These are phyloP conservation scores for Polydrusus cervinus DNA, from an alignment of 2,888 invertebrate genomes.

Conservation along the genomic window DNA sequence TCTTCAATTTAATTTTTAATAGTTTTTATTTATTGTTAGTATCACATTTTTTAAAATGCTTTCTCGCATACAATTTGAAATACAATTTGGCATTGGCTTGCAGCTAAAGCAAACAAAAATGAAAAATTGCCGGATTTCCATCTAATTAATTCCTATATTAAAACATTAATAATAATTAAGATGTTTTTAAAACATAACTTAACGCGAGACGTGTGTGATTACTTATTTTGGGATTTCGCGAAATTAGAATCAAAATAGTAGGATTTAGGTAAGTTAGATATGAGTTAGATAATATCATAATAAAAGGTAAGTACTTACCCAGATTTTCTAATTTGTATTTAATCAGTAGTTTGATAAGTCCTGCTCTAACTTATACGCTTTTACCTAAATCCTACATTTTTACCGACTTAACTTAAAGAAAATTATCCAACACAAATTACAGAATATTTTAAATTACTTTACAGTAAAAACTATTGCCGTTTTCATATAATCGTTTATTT, in stretches of 20 bases:
- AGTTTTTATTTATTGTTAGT: too few species aligned
- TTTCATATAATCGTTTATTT: too few species aligned
- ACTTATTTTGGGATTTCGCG: slow-evolving; percentile 2
- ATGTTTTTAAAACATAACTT: not conserved
- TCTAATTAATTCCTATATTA: slow-evolving; percentile 6
- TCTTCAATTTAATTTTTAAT: too few species aligned
- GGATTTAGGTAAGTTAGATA: slow-evolving; percentile 33
- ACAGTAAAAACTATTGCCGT: too few species aligned
- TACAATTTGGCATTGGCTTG: not conserved
- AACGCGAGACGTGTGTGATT: slow-evolving; percentile 1
- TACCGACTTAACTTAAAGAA: not conserved
- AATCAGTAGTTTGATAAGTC: not conserved
- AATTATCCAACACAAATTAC: too few species aligned
- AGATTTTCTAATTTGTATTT: slow-evolving; percentile 1
- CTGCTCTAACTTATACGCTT: slow-evolving; percentile 19
- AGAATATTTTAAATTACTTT: too few species aligned
- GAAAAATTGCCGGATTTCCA: slow-evolving; percentile 19
- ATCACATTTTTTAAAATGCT: too few species aligned
- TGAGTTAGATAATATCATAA: not conserved
- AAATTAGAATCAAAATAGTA: slow-evolving; percentile 25
- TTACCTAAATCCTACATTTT: slow-evolving; percentile 32
- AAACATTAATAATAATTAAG: slow-evolving; percentile 28
- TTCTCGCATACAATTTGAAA: too few species aligned
- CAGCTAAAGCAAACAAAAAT: slow-evolving; percentile 12
- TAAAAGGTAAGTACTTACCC: slow-evolving; percentile 28